Percentiles rank a stretch among this genome's conserved stretches.
phyloP scores from a whole-genome alignment of 2,797 vertebrate genomes.

The Halcyon chelicuti region DNA sequence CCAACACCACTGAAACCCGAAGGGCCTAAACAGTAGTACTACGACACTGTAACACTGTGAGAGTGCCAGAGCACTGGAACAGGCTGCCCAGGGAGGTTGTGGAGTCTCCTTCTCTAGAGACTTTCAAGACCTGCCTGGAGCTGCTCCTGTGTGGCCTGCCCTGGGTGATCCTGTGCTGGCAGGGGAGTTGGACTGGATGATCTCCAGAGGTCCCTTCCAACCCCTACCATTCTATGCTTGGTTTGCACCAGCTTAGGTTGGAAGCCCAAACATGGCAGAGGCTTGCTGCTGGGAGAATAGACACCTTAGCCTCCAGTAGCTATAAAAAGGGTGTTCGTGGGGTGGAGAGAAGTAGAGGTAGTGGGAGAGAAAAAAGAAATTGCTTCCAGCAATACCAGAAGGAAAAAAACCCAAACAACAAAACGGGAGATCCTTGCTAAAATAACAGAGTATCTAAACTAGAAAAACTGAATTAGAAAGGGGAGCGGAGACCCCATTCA shows the following conservation, averaged over 20 bases:
- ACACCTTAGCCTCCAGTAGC: not conserved
- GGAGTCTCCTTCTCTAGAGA: too few species aligned
- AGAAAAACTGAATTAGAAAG: not conserved
- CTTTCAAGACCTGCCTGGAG: too few species aligned
- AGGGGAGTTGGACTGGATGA: too few species aligned
- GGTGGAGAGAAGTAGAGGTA: not conserved
- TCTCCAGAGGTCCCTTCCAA: too few species aligned
- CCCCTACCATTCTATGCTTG: not conserved
- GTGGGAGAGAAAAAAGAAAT: not conserved
- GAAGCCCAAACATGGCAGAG: not conserved
- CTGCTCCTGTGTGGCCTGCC: too few species aligned
- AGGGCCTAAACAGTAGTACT: not conserved
- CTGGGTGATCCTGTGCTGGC: too few species aligned
- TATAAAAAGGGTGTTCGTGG: not conserved
- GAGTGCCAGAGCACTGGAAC: too few species aligned
- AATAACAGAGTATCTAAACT: not conserved
- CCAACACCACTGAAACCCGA: not conserved
- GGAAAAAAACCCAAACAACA: not conserved
- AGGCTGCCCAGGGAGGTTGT: too few species aligned
- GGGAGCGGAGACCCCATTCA: rapidly evolving
- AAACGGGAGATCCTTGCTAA: not conserved
- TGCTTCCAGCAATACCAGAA: not conserved
- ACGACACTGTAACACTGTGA: too few species aligned
- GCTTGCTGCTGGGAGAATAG: not conserved
- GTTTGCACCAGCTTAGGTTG: not conserved